Percentiles rank a stretch among this genome's conserved stretches.
phyloP scores from a whole-genome alignment of 2,797 vertebrate genomes.

The Halcyon chelicuti region DNA sequence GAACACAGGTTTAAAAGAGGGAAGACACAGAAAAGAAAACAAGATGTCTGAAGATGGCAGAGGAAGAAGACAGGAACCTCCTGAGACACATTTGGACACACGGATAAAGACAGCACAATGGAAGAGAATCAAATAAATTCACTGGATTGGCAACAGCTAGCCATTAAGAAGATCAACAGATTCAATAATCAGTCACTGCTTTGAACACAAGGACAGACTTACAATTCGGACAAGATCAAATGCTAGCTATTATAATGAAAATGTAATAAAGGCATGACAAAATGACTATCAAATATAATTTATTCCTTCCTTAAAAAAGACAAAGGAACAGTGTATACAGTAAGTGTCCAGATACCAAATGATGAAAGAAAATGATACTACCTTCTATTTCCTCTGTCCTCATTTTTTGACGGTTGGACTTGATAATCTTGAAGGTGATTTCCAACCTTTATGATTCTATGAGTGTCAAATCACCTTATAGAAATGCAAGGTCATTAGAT shows the following conservation, averaged over 20 bases:
- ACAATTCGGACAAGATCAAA: background rate
- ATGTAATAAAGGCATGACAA: background rate
- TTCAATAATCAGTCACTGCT: background rate
- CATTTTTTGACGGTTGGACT: background rate
- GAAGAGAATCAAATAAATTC: background rate
- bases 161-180: background rate
- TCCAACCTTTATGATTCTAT: no score
- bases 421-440: no score
- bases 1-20: background rate
- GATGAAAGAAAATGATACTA: background rate
- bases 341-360: background rate
- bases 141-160: background rate
- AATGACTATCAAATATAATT: background rate
- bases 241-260: background rate
- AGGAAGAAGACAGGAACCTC: background rate
- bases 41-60: background rate
- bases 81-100: background rate
- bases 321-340: background rate
- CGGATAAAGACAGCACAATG: background rate
- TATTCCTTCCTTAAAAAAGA: background rate
- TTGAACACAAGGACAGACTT: background rate
- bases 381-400: background rate
- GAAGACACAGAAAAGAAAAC: background rate
- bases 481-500: background rate
- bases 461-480: background rate